Evolutionary conservation across 2,113 vertebrate genomes (phyloP).

Genomic region (Pelecanoides urinatrix): DNA sequence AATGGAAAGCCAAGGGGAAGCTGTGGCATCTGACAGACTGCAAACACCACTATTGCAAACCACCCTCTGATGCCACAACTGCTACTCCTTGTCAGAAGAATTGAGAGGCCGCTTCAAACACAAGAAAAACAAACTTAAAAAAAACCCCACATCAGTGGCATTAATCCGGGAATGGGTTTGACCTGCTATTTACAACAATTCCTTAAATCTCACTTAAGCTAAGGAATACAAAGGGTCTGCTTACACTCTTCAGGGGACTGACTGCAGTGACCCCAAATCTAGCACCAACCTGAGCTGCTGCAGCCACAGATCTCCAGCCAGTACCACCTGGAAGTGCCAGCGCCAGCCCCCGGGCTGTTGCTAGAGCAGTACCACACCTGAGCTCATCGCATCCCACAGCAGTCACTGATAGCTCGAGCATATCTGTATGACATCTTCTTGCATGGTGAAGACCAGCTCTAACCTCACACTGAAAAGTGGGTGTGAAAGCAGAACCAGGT

Average conservation of each 20-base stretch:
- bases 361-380: background rate
- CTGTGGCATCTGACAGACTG: background rate
- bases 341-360: background rate
- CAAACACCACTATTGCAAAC: background rate
- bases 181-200: background rate
- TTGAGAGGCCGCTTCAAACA: slow-evolving; percentile 22
- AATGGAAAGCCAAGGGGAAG: background rate
- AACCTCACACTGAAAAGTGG: background rate
- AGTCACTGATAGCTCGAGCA: background rate
- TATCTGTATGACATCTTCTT: background rate
- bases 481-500: background rate
- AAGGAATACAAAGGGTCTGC: background rate
- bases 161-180: background rate
- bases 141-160: background rate
- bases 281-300: background rate
- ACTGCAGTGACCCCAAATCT: background rate
- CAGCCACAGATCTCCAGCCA: background rate
- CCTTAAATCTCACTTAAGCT: background rate
- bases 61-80: background rate
- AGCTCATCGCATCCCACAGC: background rate
- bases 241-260: background rate
- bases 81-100: background rate
- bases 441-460: background rate
- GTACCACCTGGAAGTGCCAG: background rate
- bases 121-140: slow-evolving; percentile 18